phyloP scores from a whole-genome alignment of 2,797 vertebrate species.

The Rhinogobio ventralis region DNA sequence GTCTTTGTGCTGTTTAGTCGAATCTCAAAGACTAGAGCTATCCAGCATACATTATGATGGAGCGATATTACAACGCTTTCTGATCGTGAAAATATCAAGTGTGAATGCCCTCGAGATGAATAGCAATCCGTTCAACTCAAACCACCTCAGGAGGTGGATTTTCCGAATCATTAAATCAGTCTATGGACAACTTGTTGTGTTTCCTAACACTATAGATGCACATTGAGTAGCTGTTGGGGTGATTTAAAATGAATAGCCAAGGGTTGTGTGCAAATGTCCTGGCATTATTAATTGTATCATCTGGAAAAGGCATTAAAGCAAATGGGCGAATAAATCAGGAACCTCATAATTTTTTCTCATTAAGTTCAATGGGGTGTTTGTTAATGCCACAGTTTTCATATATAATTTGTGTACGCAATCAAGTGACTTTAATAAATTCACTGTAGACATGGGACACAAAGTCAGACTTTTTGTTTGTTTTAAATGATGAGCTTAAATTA shows the following conservation, averaged over 20 bases:
- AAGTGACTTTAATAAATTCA: conserved; percentile 36
- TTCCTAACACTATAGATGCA: neutral
- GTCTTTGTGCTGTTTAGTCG: conserved; percentile 5
- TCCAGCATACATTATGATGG: neutral
- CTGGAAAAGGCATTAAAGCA: conserved; percentile 26
- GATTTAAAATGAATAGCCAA: conserved; percentile 43
- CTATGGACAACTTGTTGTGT: conserved; percentile 7
- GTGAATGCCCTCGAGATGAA: neutral
- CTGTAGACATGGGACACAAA: neutral
- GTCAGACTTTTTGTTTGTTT: neutral
- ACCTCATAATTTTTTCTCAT: conserved; percentile 40
- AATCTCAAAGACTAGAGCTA: neutral
- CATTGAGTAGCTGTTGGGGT: neutral
- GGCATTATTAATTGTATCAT: conserved; percentile 28
- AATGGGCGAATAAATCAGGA: conserved; percentile 30
- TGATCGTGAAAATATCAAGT: neutral
- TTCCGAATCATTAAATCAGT: conserved; percentile 19
- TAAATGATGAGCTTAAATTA: neutral
- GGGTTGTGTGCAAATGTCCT: conserved; percentile 38
- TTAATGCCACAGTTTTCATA: conserved; percentile 12
- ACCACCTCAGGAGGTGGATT: neutral
- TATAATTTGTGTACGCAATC: conserved; percentile 34
- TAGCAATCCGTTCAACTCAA: neutral
- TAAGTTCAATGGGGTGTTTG: conserved; percentile 39
- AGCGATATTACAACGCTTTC: too few relatives aligned